These are phyloP conservation scores for Lysandra coridon DNA, from an alignment of 2,888 invertebrate genomes.

Conservation along the genomic window DNA sequence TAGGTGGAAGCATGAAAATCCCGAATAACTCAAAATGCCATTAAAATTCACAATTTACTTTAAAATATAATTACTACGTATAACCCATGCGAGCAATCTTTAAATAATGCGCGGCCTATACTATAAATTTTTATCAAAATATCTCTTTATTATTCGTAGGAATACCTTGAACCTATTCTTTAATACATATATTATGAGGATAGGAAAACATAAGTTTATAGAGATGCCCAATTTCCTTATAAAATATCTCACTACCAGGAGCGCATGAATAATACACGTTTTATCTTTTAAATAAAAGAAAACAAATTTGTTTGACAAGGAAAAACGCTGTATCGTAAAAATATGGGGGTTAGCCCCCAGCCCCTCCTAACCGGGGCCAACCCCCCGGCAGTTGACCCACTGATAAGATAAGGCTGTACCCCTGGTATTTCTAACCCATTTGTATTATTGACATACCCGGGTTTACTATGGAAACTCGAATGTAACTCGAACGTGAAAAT, in stretches of 20 bases:
- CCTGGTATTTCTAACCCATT: slow-evolving; percentile 42
- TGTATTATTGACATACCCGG: slow-evolving; percentile 44
- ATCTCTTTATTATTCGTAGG: neutral
- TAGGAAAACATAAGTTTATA: neutral
- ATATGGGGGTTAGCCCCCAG: slow-evolving; percentile 17
- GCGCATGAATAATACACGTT: neutral
- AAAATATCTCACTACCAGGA: neutral
- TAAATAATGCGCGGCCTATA: no score
- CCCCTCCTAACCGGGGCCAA: neutral
- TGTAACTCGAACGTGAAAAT: neutral
- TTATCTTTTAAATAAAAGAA: slow-evolving; percentile 27
- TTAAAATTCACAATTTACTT: no score
- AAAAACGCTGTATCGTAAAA: slow-evolving; percentile 20
- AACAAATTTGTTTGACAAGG: slow-evolving; percentile 20
- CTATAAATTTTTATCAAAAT: no score
- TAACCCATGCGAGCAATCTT: no score
- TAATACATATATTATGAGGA: neutral
- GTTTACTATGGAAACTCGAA: neutral
- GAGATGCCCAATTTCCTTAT: neutral
- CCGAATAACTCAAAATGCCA: no score
- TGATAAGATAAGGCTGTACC: slow-evolving; percentile 43
- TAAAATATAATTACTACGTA: no score
- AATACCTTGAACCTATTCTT: no score
- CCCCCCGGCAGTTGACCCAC: slow-evolving; percentile 18
- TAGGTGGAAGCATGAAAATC: no score